These are phyloP conservation scores for Apaloderma vittatum DNA, from an alignment of 2,113 vertebrate species.

Conservation along the genomic window DNA sequence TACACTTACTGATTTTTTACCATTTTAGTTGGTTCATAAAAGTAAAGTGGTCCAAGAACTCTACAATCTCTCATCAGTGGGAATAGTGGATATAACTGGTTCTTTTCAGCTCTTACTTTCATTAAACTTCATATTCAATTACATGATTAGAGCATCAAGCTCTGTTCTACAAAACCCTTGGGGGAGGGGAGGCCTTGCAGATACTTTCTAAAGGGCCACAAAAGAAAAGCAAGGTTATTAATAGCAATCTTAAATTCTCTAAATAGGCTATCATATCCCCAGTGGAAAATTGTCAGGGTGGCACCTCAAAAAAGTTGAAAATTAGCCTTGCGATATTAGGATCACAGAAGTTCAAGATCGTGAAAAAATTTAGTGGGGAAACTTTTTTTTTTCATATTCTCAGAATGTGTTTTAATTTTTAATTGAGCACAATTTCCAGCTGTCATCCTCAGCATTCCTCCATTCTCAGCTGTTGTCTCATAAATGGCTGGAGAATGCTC, in stretches of 20 bases:
- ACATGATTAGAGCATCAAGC: neutral
- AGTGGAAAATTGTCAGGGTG: neutral
- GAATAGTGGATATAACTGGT: neutral
- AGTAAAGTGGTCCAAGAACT: neutral
- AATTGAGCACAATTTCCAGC: slow-evolving; percentile 57
- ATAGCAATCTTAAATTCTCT: neutral
- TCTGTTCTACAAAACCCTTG: neutral
- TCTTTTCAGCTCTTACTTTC: neutral
- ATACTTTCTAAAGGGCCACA: neutral
- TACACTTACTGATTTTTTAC: neutral
- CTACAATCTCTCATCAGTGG: neutral
- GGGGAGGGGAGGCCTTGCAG: neutral
- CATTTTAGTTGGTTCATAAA: neutral
- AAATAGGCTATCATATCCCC: neutral
- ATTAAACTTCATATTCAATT: neutral
- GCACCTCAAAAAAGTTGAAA: neutral
- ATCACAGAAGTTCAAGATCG: neutral
- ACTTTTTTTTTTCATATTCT: neutral
- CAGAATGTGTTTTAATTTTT: slow-evolving; percentile 50
- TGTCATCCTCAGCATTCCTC: slow-evolving; percentile 48
- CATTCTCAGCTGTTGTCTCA: slow-evolving; percentile 60
- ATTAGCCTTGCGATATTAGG: neutral
- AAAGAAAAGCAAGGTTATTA: neutral
- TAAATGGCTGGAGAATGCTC: slow-evolving; percentile 58
- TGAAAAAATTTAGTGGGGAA: neutral